Base-by-base conservation (phyloP, 2,113 vertebrate genomes). In the Guaruba guarouba region DNA sequence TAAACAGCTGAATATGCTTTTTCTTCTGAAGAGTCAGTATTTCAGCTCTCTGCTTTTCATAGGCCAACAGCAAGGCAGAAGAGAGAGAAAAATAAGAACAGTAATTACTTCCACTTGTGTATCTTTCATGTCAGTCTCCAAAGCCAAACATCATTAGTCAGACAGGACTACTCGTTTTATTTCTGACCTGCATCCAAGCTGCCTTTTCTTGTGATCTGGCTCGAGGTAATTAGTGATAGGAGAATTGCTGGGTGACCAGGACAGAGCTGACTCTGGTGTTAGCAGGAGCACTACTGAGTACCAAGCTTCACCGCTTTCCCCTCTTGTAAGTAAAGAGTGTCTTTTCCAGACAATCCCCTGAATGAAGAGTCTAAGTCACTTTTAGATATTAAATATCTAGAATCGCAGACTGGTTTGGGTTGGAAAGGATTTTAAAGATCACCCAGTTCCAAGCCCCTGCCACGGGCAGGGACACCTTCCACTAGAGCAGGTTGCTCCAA, bases 71-170 rank as follows among this genome's bases (percentile, higher is more conserved):
- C 33, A 88, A 79, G 83, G 68, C 17, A 17, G 33, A 62, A 87
- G 41, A 79, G 55, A 91, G 37, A 67, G 82, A 67, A 92, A 88
- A 96, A 76, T 57, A 91, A 78, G 37, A 86, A 78, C 55, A 77
- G 14, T 59, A 79, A 80, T 17, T 83, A 68, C 48, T 96, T 82
- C 8, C n/a, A 69, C 64, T 78, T 78, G 18, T 44, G 12, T 13
- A 64, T 57, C 64, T 95, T 88, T 94, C 57, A 44, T 92, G 69
- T 92, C 33, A 9, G 57, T n/a, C 43, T 92, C 51, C 43, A 88
- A 95, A 95, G 79, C 43, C 64, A 86, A 94, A 75, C 64, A 86
- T 75, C 48, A 10, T 86, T 81, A 95, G 59, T 64, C 69, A 81
- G 61, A 52, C 7, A 37, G 46, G 43, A 48, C 61, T 85, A 6